Percentiles rank a stretch among this genome's conserved stretches.
These are phyloP conservation scores for Ceramica pisi DNA, from an alignment of 2,888 invertebrate species.

Conservation along the genomic window DNA sequence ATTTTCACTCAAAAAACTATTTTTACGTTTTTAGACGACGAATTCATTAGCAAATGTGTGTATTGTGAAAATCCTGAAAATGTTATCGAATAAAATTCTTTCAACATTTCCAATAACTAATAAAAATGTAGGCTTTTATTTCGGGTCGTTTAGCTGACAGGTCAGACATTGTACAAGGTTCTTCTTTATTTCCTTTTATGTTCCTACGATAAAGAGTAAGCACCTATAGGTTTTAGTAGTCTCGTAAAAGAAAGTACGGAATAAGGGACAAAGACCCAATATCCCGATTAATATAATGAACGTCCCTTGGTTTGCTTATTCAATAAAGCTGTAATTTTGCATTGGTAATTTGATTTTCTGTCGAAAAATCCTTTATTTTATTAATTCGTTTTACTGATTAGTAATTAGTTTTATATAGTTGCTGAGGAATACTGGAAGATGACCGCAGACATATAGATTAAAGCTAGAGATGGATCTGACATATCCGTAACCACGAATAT, in stretches of 20 bases:
- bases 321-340: constrained; percentile 65
- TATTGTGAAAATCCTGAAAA: constrained; percentile 43
- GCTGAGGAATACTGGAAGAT: background rate
- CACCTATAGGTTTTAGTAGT: constrained; percentile 72
- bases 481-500: background rate
- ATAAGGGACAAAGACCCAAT: constrained; percentile 73
- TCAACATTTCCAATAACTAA: constrained; percentile 65
- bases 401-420: background rate
- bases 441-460: background rate
- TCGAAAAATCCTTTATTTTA: background rate
- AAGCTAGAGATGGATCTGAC: background rate
- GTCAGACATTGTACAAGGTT: constrained; percentile 70
- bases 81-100: constrained; percentile 51
- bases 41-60: constrained; percentile 50
- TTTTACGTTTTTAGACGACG: constrained; percentile 33
- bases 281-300: constrained; percentile 76
- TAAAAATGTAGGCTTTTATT: constrained; percentile 68
- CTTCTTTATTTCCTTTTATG: constrained; percentile 75
- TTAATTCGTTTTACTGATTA: background rate
- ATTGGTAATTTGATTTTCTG: constrained; percentile 1
- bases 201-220: constrained; percentile 71
- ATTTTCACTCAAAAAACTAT: constrained; percentile 24
- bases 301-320: constrained; percentile 68
- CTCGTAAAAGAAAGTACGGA: constrained; percentile 76
- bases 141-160: constrained; percentile 69